A percentile compares a stretch with the other conserved stretches of the same genome.
Evolutionary conservation across 2,888 invertebrate genomes (phyloP).

Genomic region (Pseudococcus viburni): DNA sequence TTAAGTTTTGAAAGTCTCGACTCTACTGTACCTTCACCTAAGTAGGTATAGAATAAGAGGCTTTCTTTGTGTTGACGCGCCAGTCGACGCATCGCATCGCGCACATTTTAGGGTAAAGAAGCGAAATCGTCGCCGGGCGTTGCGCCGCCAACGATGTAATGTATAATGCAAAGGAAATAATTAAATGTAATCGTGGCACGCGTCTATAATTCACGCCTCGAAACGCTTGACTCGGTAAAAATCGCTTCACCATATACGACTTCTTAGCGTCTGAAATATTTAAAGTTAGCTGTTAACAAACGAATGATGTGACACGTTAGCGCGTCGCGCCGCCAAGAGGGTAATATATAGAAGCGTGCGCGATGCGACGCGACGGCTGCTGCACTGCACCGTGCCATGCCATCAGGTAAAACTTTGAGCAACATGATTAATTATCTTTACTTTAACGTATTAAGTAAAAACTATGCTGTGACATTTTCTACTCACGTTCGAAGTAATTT

Average conservation of each 20-base stretch:
- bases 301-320: constrained; percentile 48
- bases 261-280: constrained; percentile 40
- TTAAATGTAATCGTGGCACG: constrained; percentile 49
- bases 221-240: constrained; percentile 45
- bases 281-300: constrained; percentile 47
- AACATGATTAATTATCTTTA: constrained; percentile 65
- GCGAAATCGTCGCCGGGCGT: constrained; percentile 17
- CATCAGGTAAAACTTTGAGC: constrained; percentile 58
- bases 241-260: constrained; percentile 46
- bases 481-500: constrained; percentile 65
- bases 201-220: constrained; percentile 53
- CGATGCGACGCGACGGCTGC: not conserved
- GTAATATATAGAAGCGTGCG: not conserved
- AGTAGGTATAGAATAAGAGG: not conserved
- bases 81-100: not conserved
- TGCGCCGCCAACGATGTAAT: not conserved
- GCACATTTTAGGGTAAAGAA: not conserved
- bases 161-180: constrained; percentile 52
- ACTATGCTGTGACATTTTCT: constrained; percentile 58
- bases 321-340: not conserved
- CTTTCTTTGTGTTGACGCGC: not conserved
- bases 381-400: not conserved
- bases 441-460: constrained; percentile 63
- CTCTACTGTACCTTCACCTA: not conserved
- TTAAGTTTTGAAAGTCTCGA: not conserved